Evolutionary conservation across 1,140 invertebrate species (phyloP).

Genomic region (Yoshiicerus persimilis): DNA sequence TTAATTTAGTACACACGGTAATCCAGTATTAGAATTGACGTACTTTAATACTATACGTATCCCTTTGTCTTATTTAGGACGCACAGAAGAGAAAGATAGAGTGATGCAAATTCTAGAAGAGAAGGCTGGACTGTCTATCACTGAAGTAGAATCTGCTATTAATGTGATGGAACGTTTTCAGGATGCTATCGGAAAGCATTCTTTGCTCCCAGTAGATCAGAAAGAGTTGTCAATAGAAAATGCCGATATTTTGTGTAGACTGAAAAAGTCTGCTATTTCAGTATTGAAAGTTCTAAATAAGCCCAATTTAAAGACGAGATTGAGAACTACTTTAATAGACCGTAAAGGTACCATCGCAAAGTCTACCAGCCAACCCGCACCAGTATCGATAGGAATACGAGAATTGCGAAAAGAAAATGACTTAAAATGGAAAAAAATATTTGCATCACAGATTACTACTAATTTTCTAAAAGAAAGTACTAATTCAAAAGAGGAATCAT

Average conservation of each 20-base stretch:
- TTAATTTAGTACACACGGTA: too few relatives aligned
- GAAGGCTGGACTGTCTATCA: background rate
- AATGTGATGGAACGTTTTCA: background rate
- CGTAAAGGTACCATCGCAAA: background rate
- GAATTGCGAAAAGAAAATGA: background rate
- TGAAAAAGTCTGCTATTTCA: background rate
- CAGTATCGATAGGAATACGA: background rate
- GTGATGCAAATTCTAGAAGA: background rate
- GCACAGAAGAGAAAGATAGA: too few relatives aligned
- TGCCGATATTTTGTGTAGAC: background rate
- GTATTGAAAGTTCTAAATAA: background rate
- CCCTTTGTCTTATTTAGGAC: too few relatives aligned
- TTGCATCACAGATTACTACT: background rate
- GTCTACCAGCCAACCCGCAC: background rate
- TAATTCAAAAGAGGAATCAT: background rate
- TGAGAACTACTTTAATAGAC: background rate
- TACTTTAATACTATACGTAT: too few relatives aligned
- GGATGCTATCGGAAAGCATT: background rate
- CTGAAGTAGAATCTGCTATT: background rate
- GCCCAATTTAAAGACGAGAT: too few relatives aligned
- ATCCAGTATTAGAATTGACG: too few relatives aligned
- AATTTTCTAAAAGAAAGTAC: too few relatives aligned
- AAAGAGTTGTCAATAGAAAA: background rate
- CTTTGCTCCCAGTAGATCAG: background rate
- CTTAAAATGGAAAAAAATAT: background rate